Base-by-base conservation (phyloP, 2,888 invertebrate species). In the Sarcophaga rosellei region DNA sequence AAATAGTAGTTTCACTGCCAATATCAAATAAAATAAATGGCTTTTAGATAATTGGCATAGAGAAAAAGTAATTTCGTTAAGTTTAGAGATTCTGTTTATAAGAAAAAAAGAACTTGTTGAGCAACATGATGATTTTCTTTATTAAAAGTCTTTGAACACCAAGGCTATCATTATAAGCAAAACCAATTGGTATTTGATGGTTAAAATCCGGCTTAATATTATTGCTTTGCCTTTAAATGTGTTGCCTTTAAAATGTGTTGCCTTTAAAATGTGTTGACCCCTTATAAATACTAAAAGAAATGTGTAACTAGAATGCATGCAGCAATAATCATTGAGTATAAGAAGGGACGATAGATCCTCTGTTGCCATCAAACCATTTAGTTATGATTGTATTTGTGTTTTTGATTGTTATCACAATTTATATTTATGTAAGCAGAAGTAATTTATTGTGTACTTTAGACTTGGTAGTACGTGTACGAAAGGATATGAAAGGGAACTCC, bases 361-460 rank as follows among this genome's bases (percentile, higher is more conserved):
- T 70, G 61, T 74, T 75, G 74, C 10, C 10, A 10, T 35, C 70
- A 85, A 85, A 76, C 79, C 75, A 82, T 87, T 86, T 87, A 77
- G 88, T 89, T 90, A 89, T 90, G 90, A 91, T 91, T 91, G 91
- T 91, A 88, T 91, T 91, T 90, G 90, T 90, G 90, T 90, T 89
- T 90, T 89, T 90, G 90, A 91, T 91, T 91, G 89, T 89, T 90
- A 90, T 91, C 89, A 45, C 74, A 86, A 77, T 59, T 62, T 53
- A 63, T 70, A 53, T 69, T 73, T 69, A 70, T 57, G 73, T 72
- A 17, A n/a, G n/a, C 68, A 68, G 61, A 69, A 74, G 61, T 68
- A 68, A 81, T 68, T 81, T 65, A 72, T 79, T 79, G n/a, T 79
- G n/a, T 65, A 59, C 23, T 61, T 21, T 47, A 15, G 11, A 10